Percentiles rank a stretch among this genome's conserved stretches.
phyloP scores from a whole-genome alignment of 2,113 vertebrate genomes.

The Acrocephalus arundinaceus region DNA sequence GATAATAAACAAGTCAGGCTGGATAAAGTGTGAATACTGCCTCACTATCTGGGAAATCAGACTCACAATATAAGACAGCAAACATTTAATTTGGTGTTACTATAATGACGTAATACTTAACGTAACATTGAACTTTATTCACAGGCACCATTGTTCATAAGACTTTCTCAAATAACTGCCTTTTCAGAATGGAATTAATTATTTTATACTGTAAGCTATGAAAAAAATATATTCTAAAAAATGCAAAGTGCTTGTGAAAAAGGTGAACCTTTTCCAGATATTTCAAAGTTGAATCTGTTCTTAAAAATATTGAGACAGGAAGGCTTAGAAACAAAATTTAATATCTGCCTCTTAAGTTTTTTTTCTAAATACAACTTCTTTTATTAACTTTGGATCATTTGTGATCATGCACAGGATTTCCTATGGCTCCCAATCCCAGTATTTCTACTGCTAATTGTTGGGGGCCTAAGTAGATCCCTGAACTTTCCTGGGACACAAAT shows the following conservation, averaged over 20 bases:
- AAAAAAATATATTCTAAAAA: neutral
- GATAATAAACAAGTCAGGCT: neutral
- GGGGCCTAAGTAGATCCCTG: neutral
- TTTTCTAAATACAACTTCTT: neutral
- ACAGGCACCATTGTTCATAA: neutral
- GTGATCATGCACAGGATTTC: neutral
- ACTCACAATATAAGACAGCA: neutral
- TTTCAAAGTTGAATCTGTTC: neutral
- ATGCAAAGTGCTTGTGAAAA: neutral
- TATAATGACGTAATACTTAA: neutral
- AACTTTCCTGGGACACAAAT: neutral
- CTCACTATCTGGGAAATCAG: neutral
- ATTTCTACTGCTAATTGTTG: neutral
- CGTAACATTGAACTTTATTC: neutral
- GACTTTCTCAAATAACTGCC: neutral
- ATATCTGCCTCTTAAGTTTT: neutral
- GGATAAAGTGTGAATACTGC: neutral
- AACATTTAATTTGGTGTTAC: conserved; percentile 20
- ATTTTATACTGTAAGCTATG: neutral
- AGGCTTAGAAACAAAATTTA: neutral
- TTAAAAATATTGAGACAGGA: neutral
- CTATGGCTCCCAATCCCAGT: neutral
- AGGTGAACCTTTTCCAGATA: neutral
- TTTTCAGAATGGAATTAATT: neutral
- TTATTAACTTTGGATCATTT: neutral